Evolutionary conservation across 2,113 vertebrate genomes (phyloP).

Genomic region (Pyrgilauda ruficollis): DNA sequence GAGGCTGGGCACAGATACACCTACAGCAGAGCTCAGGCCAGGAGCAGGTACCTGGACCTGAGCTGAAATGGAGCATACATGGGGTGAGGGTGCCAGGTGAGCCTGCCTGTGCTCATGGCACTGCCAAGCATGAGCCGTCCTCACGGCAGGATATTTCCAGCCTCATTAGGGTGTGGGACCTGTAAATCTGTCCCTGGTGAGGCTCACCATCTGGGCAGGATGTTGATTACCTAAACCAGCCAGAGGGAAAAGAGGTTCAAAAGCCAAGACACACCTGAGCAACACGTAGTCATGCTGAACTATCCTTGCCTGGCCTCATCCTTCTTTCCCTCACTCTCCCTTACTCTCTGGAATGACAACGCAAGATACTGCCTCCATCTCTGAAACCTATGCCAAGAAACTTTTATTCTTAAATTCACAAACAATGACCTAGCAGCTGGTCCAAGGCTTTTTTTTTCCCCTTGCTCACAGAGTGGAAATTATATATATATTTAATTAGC

Average conservation of each 20-base stretch:
- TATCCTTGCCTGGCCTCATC: conserved; percentile 4
- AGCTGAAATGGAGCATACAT: neutral
- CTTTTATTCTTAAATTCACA: conserved; percentile 75
- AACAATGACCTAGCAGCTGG: conserved; percentile 73
- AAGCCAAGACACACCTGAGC: conserved; percentile 54
- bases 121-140: neutral
- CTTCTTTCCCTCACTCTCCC: neutral
- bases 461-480: conserved; percentile 56
- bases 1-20: neutral
- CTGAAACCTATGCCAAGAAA: conserved; percentile 59
- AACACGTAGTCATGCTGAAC: conserved; percentile 13
- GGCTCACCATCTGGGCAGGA: neutral
- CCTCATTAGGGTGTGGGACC: neutral
- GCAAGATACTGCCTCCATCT: conserved; percentile 22
- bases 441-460: conserved; percentile 26
- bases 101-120: neutral
- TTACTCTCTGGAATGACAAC: neutral
- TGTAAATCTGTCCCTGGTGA: neutral
- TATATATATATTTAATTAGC: conserved; percentile 72
- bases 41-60: neutral
- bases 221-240: conserved; percentile 37
- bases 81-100: neutral
- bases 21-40: neutral
- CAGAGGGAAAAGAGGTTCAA: conserved; percentile 11
- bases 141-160: neutral